These are phyloP conservation scores for Gymnobelideus leadbeateri DNA, from an alignment of 2,113 vertebrate species.

Conservation along the genomic window DNA sequence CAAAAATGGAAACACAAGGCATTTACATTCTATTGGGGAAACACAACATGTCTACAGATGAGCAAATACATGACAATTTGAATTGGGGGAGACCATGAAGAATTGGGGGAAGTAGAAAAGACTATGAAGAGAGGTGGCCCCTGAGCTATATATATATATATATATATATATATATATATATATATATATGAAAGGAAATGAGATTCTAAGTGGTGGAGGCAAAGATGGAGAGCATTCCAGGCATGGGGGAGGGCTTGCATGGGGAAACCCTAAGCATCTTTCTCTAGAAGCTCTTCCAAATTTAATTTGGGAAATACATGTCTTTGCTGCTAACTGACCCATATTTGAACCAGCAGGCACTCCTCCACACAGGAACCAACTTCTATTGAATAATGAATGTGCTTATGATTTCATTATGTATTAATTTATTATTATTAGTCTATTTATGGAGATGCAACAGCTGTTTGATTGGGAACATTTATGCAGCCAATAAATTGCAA, in stretches of 20 bases:
- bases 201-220: not conserved
- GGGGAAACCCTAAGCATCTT: not conserved
- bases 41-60: not conserved
- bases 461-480: conserved; percentile 6
- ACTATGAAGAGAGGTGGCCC: too few relatives aligned
- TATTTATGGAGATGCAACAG: conserved; percentile 6
- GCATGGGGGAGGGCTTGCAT: not conserved
- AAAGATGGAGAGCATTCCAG: not conserved
- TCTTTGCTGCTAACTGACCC: not conserved
- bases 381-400: not conserved
- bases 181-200: not conserved
- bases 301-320: not conserved
- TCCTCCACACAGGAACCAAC: not conserved
- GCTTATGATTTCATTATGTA: not conserved
- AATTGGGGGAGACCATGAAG: not conserved
- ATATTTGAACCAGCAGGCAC: not conserved
- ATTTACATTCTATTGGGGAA: not conserved
- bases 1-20: not conserved
- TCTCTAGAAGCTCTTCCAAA: not conserved
- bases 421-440: not conserved
- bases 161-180: too few relatives aligned
- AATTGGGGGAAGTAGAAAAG: not conserved
- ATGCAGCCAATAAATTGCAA: not conserved
- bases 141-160: too few relatives aligned
- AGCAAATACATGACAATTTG: not conserved